These are phyloP conservation scores for Thymelicus lineola DNA, from an alignment of 2,888 invertebrate genomes.

Conservation along the genomic window DNA sequence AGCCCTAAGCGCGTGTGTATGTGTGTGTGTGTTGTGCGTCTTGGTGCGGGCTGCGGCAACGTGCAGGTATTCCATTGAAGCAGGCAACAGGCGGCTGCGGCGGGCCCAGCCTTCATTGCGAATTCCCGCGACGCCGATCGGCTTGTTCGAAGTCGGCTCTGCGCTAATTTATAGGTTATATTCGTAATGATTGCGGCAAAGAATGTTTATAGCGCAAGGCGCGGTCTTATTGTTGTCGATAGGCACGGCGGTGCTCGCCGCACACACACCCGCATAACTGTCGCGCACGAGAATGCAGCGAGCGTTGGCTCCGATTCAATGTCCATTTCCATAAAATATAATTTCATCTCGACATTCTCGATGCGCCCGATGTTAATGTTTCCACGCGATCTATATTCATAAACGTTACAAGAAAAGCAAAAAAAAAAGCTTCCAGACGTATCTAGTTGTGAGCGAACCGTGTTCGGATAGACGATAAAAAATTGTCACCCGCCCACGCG, in stretches of 20 bases:
- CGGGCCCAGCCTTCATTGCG: conserved; percentile 62
- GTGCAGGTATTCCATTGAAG: conserved; percentile 57
- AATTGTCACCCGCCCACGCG: conserved; percentile 46
- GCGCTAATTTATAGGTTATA: conserved; percentile 82
- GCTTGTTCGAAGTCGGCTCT: conserved; percentile 67
- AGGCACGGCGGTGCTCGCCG: conserved; percentile 65
- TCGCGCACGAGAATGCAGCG: conserved; percentile 70
- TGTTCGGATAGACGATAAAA: conserved; percentile 52
- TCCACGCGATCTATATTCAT: conserved; percentile 55
- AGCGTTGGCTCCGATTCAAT: conserved; percentile 77
- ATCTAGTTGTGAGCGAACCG: conserved; percentile 52
- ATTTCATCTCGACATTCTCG: conserved; percentile 67
- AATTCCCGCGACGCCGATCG: conserved; percentile 65
- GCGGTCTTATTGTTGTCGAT: conserved; percentile 81
- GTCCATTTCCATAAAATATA: conserved; percentile 80
- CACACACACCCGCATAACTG: conserved; percentile 75
- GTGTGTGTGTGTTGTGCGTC: neutral
- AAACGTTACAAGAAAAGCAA: conserved; percentile 47
- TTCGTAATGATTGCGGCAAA: conserved; percentile 80
- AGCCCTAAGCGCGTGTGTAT: conserved; percentile 10
- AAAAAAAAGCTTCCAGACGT: conserved; percentile 7
- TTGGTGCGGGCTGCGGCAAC: conserved; percentile 39
- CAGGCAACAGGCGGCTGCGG: conserved; percentile 40
- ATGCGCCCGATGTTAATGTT: conserved; percentile 67
- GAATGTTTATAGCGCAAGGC: conserved; percentile 81